Evolutionary conservation across 2,797 vertebrate species (phyloP).

Genomic region (Setipinna tenuifilis): DNA sequence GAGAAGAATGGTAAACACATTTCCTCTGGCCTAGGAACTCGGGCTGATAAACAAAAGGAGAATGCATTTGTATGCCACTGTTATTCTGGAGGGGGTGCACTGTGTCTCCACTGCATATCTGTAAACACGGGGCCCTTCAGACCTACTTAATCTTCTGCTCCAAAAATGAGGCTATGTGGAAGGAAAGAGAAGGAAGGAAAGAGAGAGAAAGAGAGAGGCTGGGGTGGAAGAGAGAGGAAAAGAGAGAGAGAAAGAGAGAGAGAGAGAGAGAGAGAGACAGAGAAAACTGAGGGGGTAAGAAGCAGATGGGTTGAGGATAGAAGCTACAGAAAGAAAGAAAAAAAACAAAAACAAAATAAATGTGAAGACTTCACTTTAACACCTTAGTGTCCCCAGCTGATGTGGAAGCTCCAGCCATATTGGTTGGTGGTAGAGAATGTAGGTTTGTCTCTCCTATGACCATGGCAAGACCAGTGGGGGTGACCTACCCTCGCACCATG

Average conservation of each 20-base stretch:
- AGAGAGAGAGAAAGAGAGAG: not conserved
- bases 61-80: conserved; percentile 84
- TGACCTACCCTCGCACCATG: not conserved
- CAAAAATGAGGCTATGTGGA: conserved; percentile 72
- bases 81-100: conserved; percentile 80
- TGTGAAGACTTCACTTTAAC: not conserved
- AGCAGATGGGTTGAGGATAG: not conserved
- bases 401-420: not conserved
- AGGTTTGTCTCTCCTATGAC: not conserved
- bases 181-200: conserved; percentile 17
- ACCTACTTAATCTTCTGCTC: conserved; percentile 83
- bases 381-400: not conserved
- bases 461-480: not conserved
- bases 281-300: not conserved
- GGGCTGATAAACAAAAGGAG: conserved; percentile 78
- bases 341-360: not conserved
- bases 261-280: not conserved
- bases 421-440: not conserved
- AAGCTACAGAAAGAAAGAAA: too few species aligned
- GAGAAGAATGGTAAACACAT: conserved; percentile 82
- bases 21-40: conserved; percentile 79
- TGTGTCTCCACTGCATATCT: conserved; percentile 83
- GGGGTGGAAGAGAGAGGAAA: conserved; percentile 11
- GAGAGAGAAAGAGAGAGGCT: conserved; percentile 29
- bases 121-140: conserved; percentile 84